A percentile compares a stretch with the other conserved stretches of the same genome.
Evolutionary conservation across 2,888 invertebrate species (phyloP).

Genomic region (Cheiracanthium punctorium): DNA sequence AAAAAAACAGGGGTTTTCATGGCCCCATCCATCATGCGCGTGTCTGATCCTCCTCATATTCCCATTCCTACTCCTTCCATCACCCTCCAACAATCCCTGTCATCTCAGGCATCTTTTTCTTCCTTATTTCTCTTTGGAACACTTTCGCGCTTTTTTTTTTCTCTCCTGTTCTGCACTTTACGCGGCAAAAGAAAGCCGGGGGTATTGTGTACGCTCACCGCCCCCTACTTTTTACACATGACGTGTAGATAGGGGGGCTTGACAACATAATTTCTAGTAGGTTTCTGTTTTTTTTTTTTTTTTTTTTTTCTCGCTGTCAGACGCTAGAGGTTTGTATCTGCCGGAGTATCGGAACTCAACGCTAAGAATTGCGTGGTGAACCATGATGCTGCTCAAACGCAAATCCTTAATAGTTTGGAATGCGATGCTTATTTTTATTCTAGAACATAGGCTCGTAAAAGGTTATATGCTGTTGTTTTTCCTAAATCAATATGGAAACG

Average conservation of each 20-base stretch:
- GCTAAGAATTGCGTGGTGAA: neutral
- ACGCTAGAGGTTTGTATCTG: neutral
- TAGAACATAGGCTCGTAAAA: too few relatives aligned
- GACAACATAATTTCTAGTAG: slow-evolving; percentile 67
- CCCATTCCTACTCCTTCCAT: slow-evolving; percentile 62
- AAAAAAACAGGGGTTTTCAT: slow-evolving; percentile 31
- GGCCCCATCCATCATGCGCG: slow-evolving; percentile 59
- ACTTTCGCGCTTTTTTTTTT: slow-evolving; percentile 4
- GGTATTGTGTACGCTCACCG: neutral
- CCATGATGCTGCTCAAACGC: neutral
- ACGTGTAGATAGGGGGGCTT: slow-evolving; percentile 68
- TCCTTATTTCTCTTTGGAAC: slow-evolving; percentile 6
- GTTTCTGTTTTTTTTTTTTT: slow-evolving; percentile 50
- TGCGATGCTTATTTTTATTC: too few relatives aligned
- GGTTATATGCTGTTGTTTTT: too few relatives aligned
- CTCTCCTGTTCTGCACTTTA: slow-evolving; percentile 7
- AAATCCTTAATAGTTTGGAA: neutral
- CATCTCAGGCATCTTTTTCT: slow-evolving; percentile 57
- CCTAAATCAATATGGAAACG: too few relatives aligned
- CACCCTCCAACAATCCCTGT: slow-evolving; percentile 69
- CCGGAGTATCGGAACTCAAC: neutral
- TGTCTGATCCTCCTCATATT: slow-evolving; percentile 69
- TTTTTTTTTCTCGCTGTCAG: neutral
- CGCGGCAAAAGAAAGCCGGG: slow-evolving; percentile 13
- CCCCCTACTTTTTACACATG: slow-evolving; percentile 18